Percentiles rank a stretch among this genome's conserved stretches.
These are phyloP conservation scores for Poeciliopsis presidionis DNA, from an alignment of 2,797 vertebrate species.

Conservation along the genomic window DNA sequence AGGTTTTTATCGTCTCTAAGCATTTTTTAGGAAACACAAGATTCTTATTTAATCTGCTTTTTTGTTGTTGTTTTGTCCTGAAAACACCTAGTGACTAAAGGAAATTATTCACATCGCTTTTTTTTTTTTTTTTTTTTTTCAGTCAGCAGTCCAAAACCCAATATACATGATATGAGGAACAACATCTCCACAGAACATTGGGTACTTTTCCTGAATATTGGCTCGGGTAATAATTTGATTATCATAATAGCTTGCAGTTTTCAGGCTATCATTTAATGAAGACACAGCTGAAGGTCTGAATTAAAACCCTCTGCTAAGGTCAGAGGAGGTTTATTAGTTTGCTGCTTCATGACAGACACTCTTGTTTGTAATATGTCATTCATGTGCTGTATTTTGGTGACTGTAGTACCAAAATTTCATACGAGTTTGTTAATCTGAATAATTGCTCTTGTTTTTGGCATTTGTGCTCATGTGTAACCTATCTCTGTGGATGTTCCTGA, in stretches of 20 bases:
- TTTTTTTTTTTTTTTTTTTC: too few species aligned
- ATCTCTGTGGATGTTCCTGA: not conserved
- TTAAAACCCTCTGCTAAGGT: not conserved
- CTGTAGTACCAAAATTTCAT: not conserved
- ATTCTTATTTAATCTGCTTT: not conserved
- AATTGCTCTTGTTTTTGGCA: slow-evolving; percentile 13
- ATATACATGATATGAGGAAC: not conserved
- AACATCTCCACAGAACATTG: not conserved
- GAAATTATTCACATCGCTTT: too few species aligned
- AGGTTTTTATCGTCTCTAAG: not conserved
- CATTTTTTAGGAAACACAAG: not conserved
- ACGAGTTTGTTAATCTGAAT: slow-evolving; percentile 24
- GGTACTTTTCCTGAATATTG: not conserved
- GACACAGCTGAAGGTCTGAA: slow-evolving; percentile 3
- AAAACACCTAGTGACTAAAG: not conserved
- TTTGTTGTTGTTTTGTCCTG: not conserved
- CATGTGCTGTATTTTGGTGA: not conserved
- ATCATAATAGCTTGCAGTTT: slow-evolving; percentile 2
- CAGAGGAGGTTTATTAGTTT: not conserved
- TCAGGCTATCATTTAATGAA: not conserved
- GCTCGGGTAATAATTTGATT: slow-evolving; percentile 5
- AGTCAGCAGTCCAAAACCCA: not conserved
- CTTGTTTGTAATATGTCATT: not conserved
- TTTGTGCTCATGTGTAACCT: slow-evolving; percentile 28
- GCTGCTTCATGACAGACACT: not conserved